Base-by-base conservation (phyloP, 2,797 vertebrate species). In the Pyrocephalus nanus region DNA sequence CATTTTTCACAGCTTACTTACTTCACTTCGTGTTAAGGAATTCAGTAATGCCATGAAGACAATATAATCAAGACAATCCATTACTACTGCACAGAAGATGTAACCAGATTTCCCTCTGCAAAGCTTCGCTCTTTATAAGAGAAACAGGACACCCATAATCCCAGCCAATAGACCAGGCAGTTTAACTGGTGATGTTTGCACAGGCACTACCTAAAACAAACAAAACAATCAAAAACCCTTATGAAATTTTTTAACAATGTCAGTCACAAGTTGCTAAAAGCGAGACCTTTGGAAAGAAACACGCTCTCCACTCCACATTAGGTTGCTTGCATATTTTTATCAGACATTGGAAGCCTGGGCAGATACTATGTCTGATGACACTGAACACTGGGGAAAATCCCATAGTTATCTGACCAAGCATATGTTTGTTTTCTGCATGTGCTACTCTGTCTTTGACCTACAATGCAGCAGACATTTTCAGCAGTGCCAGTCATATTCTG, bases 251-350 rank as follows among this genome's bases (percentile, higher is more conserved):
- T 53, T 45, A 86, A 70, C 5, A 65, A 72, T 85, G 21, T 32
- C 5, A 69, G 54, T 57, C 22, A n/a, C 10, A 57, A 55, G 19
- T 34, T 61, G 17, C 6, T 45, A 25, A 50, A n/a, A 83, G 67
- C 67, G 32, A 50, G 8, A 16, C 55, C 40, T 47, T 60, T 1
- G 1, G 25, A 45, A 61, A 55, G 45, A 84, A 86, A 61, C 7
- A 54, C 4, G 7, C 42, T 77, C 40, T 79, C 29, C 40, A n/a
- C 47, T 73, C 30, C 51, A 34, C 14, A 4, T 61, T 14, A 61
- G 69, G 15, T 42, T 25, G 47, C 30, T 29, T 0, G 1, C 4
- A 57, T 2, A 0, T 12, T 75, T 78, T 21, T 9, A 72, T 50
- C 60, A 81, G 38, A 16, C 8, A 5, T 8, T 54, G 17, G 30